Percentiles rank a stretch among this genome's conserved stretches.
Conservation (phyloP, 2,113 vertebrate species). For the Saguinus midas region DNA sequence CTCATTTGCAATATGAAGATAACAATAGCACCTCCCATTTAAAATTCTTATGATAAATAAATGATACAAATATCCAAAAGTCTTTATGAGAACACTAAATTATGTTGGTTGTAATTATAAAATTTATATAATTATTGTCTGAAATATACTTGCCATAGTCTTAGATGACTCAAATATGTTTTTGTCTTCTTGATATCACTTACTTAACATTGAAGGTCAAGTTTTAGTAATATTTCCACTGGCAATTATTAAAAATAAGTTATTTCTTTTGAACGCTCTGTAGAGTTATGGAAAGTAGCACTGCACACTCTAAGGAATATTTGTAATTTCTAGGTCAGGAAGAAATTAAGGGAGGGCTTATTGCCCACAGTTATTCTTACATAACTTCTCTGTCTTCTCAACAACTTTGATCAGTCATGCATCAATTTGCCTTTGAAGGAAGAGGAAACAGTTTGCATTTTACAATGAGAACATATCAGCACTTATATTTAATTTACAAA, state of each 20-base stretch:
- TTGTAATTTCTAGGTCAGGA: conserved; percentile 34
- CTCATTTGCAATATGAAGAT: background rate
- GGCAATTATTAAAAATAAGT: background rate
- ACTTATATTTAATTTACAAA: conserved; percentile 48
- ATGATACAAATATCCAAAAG: background rate
- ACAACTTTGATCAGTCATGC: background rate
- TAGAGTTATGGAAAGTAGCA: background rate
- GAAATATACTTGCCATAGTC: background rate
- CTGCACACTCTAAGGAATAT: background rate
- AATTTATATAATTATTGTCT: background rate
- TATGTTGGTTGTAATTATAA: background rate
- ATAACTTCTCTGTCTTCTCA: background rate
- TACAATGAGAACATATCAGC: background rate
- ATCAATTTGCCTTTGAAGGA: conserved; percentile 8
- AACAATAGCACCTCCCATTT: fast-evolving
- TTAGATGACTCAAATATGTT: background rate
- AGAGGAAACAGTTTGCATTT: background rate
- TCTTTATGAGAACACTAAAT: background rate
- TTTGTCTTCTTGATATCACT: background rate
- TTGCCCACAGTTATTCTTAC: background rate
- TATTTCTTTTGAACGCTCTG: background rate
- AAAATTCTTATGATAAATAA: background rate
- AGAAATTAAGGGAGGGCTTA: background rate
- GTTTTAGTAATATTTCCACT: conserved; percentile 2
- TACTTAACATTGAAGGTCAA: background rate